These are phyloP conservation scores for Indri indri DNA, from an alignment of 2,113 vertebrate species.

Conservation along the genomic window DNA sequence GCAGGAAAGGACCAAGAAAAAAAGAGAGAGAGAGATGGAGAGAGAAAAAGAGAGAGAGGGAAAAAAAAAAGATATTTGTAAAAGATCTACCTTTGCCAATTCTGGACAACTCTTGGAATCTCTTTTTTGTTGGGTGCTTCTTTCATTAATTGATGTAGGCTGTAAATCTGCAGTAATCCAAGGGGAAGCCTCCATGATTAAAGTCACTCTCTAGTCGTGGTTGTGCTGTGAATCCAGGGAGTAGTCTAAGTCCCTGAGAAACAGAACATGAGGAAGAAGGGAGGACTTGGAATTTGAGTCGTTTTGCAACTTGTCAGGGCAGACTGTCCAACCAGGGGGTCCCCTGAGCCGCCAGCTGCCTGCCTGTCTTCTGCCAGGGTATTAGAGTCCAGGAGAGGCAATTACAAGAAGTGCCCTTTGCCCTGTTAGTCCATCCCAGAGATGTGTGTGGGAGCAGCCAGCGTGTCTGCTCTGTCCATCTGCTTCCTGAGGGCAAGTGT, in stretches of 20 bases:
- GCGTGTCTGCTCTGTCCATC: no score
- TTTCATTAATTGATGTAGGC: neutral
- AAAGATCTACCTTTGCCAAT: neutral
- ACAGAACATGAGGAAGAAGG: neutral
- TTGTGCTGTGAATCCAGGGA: neutral
- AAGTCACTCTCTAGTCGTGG: neutral
- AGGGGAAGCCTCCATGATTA: neutral
- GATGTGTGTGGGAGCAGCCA: neutral
- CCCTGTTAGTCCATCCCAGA: neutral
- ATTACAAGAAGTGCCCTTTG: neutral
- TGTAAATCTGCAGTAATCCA: neutral
- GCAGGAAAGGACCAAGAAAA: neutral
- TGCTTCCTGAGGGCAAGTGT: neutral
- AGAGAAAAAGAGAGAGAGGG: no score
- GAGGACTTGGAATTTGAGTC: neutral
- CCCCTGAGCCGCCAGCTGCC: neutral
- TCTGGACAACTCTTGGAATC: neutral
- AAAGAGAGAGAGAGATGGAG: neutral
- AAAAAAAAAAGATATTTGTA: neutral
- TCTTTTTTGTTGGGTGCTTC: neutral
- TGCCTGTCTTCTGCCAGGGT: neutral
- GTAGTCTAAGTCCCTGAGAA: neutral
- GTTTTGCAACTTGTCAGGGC: neutral
- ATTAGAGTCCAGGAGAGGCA: neutral
- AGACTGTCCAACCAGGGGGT: neutral